Evolutionary conservation across 2,888 invertebrate genomes (phyloP).

Genomic region (Neocrepidodera transversa): DNA sequence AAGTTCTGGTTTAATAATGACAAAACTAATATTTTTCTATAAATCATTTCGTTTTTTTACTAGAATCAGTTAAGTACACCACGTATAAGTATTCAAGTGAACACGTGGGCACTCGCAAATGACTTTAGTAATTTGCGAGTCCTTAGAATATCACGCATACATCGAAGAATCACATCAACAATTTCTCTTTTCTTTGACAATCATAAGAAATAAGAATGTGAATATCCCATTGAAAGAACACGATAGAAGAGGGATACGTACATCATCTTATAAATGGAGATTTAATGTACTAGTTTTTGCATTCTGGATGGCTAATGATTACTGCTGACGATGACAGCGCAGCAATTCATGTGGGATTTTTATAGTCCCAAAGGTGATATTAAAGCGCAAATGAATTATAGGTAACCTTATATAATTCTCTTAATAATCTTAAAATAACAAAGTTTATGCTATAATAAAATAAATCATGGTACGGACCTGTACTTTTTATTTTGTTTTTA

Average conservation of each 20-base stretch:
- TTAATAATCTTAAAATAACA: no score
- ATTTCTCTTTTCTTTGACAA: slow-evolving; percentile 6
- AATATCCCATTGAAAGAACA: background rate
- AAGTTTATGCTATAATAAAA: background rate
- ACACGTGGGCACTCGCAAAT: slow-evolving; percentile 19
- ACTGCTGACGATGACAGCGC: background rate
- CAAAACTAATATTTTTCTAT: no score
- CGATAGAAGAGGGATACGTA: background rate
- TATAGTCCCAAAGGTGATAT: background rate
- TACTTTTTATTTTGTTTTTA: no score
- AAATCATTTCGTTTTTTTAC: no score
- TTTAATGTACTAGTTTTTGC: slow-evolving; percentile 1
- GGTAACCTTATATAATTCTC: no score
- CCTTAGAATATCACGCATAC: background rate
- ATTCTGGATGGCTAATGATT: background rate
- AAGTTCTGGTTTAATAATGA: no score
- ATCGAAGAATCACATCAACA: slow-evolving; percentile 3
- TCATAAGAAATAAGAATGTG: background rate
- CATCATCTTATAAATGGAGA: background rate
- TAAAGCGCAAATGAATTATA: background rate
- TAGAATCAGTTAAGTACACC: no score
- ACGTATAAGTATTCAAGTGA: no score
- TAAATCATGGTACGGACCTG: no score
- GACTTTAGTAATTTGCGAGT: slow-evolving; percentile 16
- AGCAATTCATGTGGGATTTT: background rate